A percentile compares a stretch with the other conserved stretches of the same genome.
phyloP scores from a whole-genome alignment of 2,797 vertebrate species.

The Falco naumanni region DNA sequence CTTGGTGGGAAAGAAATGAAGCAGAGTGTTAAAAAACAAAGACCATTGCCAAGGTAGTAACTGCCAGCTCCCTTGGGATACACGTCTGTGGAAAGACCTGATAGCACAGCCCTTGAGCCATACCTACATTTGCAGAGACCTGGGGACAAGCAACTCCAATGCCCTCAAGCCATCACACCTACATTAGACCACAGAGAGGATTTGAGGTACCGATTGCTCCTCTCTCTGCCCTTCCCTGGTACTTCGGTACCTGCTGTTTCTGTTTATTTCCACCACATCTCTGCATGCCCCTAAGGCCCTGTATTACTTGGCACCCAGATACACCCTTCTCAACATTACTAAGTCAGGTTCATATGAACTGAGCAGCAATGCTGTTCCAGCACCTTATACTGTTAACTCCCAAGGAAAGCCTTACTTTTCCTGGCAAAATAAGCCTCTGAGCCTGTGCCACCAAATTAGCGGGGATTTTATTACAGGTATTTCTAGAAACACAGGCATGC shows the following conservation, averaged over 20 bases:
- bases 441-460: background rate
- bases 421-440: background rate
- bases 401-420: background rate
- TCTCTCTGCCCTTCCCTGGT: background rate
- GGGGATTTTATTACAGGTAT: background rate
- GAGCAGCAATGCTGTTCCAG: background rate
- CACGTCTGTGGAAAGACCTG: fast-evolving
- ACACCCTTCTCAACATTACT: background rate
- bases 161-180: background rate
- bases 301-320: background rate
- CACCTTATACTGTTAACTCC: background rate
- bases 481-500: background rate
- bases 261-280: background rate
- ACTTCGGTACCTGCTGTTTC: background rate
- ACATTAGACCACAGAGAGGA: background rate
- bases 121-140: fast-evolving
- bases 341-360: background rate
- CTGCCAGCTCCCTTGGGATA: background rate
- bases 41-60: background rate
- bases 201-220: fast-evolving
- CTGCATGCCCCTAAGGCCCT: background rate
- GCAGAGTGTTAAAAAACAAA: constrained; percentile 11
- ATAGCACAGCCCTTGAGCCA: background rate
- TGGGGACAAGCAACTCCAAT: background rate
- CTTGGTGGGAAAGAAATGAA: constrained; percentile 2